A percentile compares a stretch with the other conserved stretches of the same genome.
These are phyloP conservation scores for Lysandra coridon DNA, from an alignment of 2,888 invertebrate species.

Conservation along the genomic window DNA sequence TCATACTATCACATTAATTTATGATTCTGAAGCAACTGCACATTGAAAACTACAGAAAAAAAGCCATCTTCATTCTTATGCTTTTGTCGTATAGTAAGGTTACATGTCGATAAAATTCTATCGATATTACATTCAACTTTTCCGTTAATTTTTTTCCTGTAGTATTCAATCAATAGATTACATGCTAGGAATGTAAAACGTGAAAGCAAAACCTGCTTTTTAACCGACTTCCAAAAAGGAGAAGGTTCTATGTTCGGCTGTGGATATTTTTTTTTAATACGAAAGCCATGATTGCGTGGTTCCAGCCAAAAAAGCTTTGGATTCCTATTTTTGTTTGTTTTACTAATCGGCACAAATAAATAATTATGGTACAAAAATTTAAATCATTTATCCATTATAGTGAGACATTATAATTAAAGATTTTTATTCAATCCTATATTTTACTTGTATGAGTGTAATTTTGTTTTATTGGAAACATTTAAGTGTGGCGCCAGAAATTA, in stretches of 20 bases:
- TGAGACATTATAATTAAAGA: background rate
- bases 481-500: background rate
- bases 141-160: background rate
- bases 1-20: slow-evolving; percentile 59
- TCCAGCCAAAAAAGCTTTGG: background rate
- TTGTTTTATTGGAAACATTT: background rate
- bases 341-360: background rate
- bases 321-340: background rate
- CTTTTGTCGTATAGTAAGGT: background rate
- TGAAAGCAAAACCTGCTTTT: slow-evolving; percentile 11
- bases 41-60: slow-evolving; percentile 36
- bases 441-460: background rate
- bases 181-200: slow-evolving; percentile 21
- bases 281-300: slow-evolving; percentile 8
- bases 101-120: background rate
- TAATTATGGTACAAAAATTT: background rate
- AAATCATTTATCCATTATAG: background rate
- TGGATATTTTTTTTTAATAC: background rate
- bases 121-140: background rate
- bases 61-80: background rate
- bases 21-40: slow-evolving; percentile 49
- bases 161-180: slow-evolving; percentile 22
- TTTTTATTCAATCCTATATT: background rate
- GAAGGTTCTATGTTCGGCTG: no score
- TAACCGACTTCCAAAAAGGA: no score